phyloP scores from a whole-genome alignment of 2,888 invertebrate genomes.

The Abrostola triplasia region DNA sequence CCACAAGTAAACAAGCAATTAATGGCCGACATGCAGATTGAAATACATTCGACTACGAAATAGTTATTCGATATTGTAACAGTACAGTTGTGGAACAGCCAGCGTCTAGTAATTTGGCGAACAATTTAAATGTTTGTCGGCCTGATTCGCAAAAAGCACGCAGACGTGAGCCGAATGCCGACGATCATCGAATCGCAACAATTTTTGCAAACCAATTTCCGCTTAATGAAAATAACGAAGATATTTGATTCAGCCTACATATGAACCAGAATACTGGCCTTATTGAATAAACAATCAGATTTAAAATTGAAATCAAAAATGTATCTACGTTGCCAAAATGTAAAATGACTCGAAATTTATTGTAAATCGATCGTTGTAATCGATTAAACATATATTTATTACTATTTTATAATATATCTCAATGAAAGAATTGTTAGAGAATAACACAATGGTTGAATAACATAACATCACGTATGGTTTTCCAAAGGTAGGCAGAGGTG shows the following conservation, averaged over 20 bases:
- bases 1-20: slow-evolving; percentile 45
- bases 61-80: slow-evolving; percentile 49
- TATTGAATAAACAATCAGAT: slow-evolving; percentile 29
- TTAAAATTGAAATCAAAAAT: slow-evolving; percentile 26
- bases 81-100: slow-evolving; percentile 30
- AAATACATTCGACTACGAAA: slow-evolving; percentile 47
- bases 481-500: no score
- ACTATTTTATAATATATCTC: no score
- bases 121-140: slow-evolving; percentile 66
- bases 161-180: slow-evolving; percentile 60
- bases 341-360: neutral
- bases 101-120: slow-evolving; percentile 59
- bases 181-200: slow-evolving; percentile 44
- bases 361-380: no score
- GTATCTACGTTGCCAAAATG: slow-evolving; percentile 17
- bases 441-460: no score
- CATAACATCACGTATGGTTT: no score
- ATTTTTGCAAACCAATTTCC: slow-evolving; percentile 50
- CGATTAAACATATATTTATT: no score
- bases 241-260: slow-evolving; percentile 36
- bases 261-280: slow-evolving; percentile 18
- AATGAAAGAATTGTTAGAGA: no score
- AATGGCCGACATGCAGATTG: slow-evolving; percentile 40
- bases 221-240: slow-evolving; percentile 41
- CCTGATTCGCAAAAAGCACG: slow-evolving; percentile 64